Evolutionary conservation across 2,113 vertebrate genomes (phyloP).

Genomic region (Oceanites oceanicus): DNA sequence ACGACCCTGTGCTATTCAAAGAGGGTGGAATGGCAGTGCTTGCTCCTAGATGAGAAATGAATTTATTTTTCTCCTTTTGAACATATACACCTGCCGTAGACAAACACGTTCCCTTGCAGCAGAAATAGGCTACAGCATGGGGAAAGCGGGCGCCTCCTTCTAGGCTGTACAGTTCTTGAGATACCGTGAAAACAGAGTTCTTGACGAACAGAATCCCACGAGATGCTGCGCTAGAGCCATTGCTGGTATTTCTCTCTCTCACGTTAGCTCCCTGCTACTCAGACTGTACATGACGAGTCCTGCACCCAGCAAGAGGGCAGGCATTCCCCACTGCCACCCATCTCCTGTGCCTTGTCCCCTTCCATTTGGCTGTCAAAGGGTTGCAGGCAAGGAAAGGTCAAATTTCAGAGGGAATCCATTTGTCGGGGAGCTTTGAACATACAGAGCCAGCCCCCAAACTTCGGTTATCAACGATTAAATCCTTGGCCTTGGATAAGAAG

Average conservation of each 20-base stretch:
- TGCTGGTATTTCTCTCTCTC: neutral
- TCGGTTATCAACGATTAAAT: neutral
- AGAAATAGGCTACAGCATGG: neutral
- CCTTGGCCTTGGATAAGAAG: neutral
- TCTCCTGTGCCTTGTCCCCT: neutral
- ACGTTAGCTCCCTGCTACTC: neutral
- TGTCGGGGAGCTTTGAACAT: neutral
- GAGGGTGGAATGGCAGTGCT: neutral
- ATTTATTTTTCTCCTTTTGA: neutral
- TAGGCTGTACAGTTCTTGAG: neutral
- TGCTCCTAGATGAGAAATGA: neutral
- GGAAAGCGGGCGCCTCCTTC: accelerated
- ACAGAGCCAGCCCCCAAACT: neutral
- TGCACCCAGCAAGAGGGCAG: neutral
- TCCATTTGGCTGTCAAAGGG: neutral
- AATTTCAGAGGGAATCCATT: neutral
- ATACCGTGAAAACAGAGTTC: neutral
- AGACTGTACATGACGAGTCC: neutral
- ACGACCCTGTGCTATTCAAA: accelerated
- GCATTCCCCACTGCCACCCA: no score
- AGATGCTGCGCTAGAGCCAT: neutral
- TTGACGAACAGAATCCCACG: neutral
- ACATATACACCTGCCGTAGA: accelerated
- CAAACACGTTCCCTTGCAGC: neutral
- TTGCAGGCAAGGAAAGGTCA: neutral